phyloP scores from a whole-genome alignment of 2,888 invertebrate species.

The Idaea dimidiata region DNA sequence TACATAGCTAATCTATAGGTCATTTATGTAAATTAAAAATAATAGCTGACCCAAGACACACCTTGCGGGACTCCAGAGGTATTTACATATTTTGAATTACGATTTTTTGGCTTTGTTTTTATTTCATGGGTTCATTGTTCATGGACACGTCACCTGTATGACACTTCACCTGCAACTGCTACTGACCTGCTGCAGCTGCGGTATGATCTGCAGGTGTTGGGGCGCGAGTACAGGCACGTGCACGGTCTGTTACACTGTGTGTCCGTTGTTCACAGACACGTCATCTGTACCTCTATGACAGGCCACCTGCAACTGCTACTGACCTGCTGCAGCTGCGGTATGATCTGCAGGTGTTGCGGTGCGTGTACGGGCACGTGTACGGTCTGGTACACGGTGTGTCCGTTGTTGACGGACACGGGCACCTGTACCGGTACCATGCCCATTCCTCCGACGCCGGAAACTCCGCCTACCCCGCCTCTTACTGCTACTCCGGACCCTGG shows the following conservation, averaged over 20 bases:
- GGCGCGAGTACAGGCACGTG: constrained; percentile 95
- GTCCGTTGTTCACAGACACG: too few relatives aligned
- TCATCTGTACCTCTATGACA: constrained; percentile 79
- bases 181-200: constrained; percentile 88
- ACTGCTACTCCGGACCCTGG: constrained; percentile 40
- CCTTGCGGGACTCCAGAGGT: too few relatives aligned
- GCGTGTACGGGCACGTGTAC: constrained; percentile 96
- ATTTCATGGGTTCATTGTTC: too few relatives aligned
- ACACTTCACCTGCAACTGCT: not conserved
- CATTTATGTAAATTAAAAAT: not conserved
- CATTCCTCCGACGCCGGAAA: constrained; percentile 53
- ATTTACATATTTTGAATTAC: too few relatives aligned
- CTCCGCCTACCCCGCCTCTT: constrained; percentile 46
- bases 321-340: constrained; percentile 91
- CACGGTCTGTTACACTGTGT: constrained; percentile 93
- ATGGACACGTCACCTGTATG: not conserved
- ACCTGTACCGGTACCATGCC: constrained; percentile 94
- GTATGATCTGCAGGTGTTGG: constrained; percentile 88
- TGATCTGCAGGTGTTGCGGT: constrained; percentile 86
- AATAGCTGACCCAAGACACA: too few relatives aligned
- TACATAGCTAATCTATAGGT: not conserved
- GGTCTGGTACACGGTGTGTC: constrained; percentile 97
- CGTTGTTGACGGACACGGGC: constrained; percentile 91
- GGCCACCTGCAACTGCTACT: not conserved
- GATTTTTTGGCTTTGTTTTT: too few relatives aligned